Conservation (phyloP, 2,888 invertebrate species). For the Amiota minor region DNA sequence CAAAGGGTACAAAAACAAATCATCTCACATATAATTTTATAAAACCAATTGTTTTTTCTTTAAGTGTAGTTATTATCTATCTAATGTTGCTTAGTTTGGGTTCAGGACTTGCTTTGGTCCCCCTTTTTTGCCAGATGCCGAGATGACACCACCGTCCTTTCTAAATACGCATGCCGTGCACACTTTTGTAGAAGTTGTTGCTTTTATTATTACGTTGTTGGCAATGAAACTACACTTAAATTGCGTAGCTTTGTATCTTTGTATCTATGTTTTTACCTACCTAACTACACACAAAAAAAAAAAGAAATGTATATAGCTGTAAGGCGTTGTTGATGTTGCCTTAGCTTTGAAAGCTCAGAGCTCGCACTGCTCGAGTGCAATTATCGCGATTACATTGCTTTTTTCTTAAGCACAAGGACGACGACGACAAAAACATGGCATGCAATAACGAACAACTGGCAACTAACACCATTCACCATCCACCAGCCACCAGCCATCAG, state of each 20-base stretch:
- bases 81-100: not conserved
- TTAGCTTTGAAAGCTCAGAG: not conserved
- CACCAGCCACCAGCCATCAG: not conserved
- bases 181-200: not conserved
- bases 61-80: not conserved
- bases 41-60: not conserved
- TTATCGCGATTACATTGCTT: conserved; percentile 16
- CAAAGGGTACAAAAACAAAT: too few relatives aligned
- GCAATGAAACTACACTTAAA: conserved; percentile 23
- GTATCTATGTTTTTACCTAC: not conserved
- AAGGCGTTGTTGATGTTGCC: not conserved
- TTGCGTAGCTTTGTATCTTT: conserved; percentile 12
- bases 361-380: conserved; percentile 13
- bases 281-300: not conserved
- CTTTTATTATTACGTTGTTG: not conserved
- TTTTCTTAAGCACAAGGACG: conserved; percentile 9
- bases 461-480: not conserved
- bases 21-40: not conserved
- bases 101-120: not conserved
- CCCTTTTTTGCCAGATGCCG: not conserved
- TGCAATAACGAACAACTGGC: too few relatives aligned
- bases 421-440: not conserved
- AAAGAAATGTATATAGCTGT: not conserved
- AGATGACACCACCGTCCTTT: too few relatives aligned
- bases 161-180: not conserved